Base-by-base conservation (phyloP, 2,888 invertebrate genomes). In the Epinotia demarniana region DNA sequence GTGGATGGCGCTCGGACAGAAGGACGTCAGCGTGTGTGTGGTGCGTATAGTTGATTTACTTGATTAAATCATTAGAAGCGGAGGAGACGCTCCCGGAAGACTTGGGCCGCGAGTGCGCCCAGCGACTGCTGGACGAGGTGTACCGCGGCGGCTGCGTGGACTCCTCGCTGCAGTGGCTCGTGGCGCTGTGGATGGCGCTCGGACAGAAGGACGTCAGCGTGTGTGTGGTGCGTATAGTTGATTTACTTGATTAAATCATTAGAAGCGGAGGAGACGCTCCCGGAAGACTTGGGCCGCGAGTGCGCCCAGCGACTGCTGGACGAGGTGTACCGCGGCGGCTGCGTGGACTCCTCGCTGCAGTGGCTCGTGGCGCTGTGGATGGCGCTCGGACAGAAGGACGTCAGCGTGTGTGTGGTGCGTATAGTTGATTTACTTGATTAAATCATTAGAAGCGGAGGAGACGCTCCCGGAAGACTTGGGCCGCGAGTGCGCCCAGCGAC, bases 201-300 rank as follows among this genome's bases (percentile, higher is more conserved):
- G 97, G 98, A 0, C 98, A 97, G 87, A 98, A 98, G 87, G 98
- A 99, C 90, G 97, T 99, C 43, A 99, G 98, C 46, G 98, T 98
- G 90, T 95, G 95, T 82, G 85, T 93, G 77, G 94, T 94, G 49
- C 87, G 93, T 90, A n/a, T 71, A 5, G 6, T 68, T 13, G 13
- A 0, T 13, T 12, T 43, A 3, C 43, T 11, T 12, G 12, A 43
- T 39, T n/a, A 94, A 94, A 87, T 94, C 94, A 0, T 70, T 81
- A 0, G 91, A 92, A 73, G 86, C 85, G 0, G 93, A 96, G 71
- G 95, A 95, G 2, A 95, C 96, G 0, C 93, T 98, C 16, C 98
- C 99, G 0, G 99, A 99, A 90, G 99, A 99, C 81, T 86, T 99
- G 13, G 99, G 99, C 0, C 95, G 93, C 79, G 95, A 96, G 83